Base-by-base conservation (phyloP, 2,888 invertebrate genomes). In the Seira sanloemensis region DNA sequence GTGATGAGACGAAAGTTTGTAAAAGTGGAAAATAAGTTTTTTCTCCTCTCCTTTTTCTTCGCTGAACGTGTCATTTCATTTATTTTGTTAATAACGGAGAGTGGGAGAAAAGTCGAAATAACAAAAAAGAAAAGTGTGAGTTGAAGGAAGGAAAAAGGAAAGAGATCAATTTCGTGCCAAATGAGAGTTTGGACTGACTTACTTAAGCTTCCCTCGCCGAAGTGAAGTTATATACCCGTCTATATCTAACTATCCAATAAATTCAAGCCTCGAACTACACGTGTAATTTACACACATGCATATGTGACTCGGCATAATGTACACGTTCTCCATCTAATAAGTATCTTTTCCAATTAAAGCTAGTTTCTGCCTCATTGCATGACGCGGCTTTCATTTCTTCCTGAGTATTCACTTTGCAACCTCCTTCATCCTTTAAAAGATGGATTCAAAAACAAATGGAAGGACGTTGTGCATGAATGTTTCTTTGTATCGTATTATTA, bases 51-150 rank as follows among this genome's bases (percentile, higher is more conserved):
- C 27, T 23, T 74, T 79, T 66, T 74, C 54, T 25, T 66, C 24
- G 9, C 9, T 73, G 83, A 86, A 89, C 89, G 89, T 89, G 89
- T 88, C 87, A 62, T 88, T 89, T 86, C 86, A 87, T 86, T 89
- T 87, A 89, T 89, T 89, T 87, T 89, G 89, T 88, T 87, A 89
- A 89, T 89, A 87, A 86, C 74, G 69, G 26, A 77, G 27, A 65
- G 65, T 25, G 50, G n/a, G n/a, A 50, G 50, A 50, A 66, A 83
- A 84, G 65, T 66, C 74, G 76, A 77, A 50, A 76, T 50, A 80
- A 76, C 27, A 82, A 77, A 76, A 58, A 74, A 71, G 68, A 62
- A 69, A 78, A 72, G 74, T 65, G 74, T 50, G 73, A 67, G 68
- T n/a, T n/a, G n/a, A n/a, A n/a, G n/a, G n/a, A n/a, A n/a, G n/a